Evolutionary conservation across 2,888 invertebrate genomes (phyloP).

Genomic region (Sarcophaga variegata): DNA sequence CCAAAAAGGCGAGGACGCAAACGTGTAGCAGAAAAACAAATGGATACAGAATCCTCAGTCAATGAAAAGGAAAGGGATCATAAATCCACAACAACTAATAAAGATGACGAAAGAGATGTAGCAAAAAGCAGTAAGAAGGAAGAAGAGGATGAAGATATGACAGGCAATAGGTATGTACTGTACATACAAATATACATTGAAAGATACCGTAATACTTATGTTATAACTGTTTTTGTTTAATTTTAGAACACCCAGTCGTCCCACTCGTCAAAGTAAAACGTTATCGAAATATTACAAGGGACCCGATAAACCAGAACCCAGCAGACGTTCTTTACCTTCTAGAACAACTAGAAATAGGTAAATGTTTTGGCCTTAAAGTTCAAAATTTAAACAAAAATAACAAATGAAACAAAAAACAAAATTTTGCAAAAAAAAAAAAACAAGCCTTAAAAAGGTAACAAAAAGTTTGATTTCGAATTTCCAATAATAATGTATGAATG

Average conservation of each 20-base stretch:
- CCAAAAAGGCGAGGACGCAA: slow-evolving; percentile 75
- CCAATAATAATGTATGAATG: not conserved
- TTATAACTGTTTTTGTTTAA: not conserved
- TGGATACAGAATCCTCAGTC: slow-evolving; percentile 60
- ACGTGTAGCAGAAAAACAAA: slow-evolving; percentile 71
- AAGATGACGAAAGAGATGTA: slow-evolving; percentile 25
- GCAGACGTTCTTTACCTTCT: slow-evolving; percentile 67
- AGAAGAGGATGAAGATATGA: slow-evolving; percentile 52
- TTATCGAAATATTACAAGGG: slow-evolving; percentile 80
- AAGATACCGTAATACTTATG: not conserved
- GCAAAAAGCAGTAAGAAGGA: slow-evolving; percentile 6
- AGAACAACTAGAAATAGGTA: slow-evolving; percentile 72
- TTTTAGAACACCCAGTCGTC: slow-evolving; percentile 72
- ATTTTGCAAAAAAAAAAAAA: not conserved
- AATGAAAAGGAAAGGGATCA: slow-evolving; percentile 57
- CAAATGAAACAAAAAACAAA: not conserved
- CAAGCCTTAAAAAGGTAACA: not conserved
- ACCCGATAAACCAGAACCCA: slow-evolving; percentile 71
- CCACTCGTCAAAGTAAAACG: slow-evolving; percentile 79
- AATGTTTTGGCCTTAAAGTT: slow-evolving; percentile 33
- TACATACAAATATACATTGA: not conserved
- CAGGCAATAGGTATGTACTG: slow-evolving; percentile 50
- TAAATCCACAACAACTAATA: not conserved
- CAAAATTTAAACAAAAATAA: not conserved
- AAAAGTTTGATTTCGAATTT: slow-evolving; percentile 1